Evolutionary conservation across 2,797 vertebrate genomes (phyloP).

Genomic region (Syngnathus acus): DNA sequence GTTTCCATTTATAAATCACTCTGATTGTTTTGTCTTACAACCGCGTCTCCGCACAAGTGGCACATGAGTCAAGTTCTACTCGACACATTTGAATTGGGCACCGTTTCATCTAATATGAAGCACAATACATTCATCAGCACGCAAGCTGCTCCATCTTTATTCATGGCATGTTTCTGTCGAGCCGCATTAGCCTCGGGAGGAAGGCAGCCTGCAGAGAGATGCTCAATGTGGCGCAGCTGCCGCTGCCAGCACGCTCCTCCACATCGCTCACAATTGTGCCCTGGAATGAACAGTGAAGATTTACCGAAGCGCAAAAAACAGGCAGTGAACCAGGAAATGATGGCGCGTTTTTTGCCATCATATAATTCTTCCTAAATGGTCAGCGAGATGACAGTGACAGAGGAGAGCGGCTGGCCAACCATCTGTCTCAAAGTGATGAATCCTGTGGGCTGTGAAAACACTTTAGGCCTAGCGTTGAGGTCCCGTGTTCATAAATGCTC

Average conservation of each 20-base stretch:
- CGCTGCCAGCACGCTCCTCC: constrained; percentile 33
- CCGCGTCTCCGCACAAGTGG: background rate
- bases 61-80: background rate
- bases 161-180: constrained; percentile 45
- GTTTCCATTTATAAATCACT: background rate
- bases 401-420: constrained; percentile 32
- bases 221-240: constrained; percentile 47
- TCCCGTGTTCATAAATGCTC: constrained; percentile 33
- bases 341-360: constrained; percentile 44
- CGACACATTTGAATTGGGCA: background rate
- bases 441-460: constrained; percentile 52
- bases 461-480: constrained; percentile 34
- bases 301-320: constrained; percentile 37
- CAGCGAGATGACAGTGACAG: constrained; percentile 58
- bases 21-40: background rate
- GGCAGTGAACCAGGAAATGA: constrained; percentile 66
- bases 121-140: constrained; percentile 14
- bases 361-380: constrained; percentile 57
- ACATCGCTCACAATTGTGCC: constrained; percentile 48
- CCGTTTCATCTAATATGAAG: constrained; percentile 2
- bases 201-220: constrained; percentile 23
- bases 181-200: constrained; percentile 43
- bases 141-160: constrained; percentile 24
- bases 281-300: constrained; percentile 51
- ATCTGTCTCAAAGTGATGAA: constrained; percentile 44